Conservation (phyloP, 2,888 invertebrate species). For the Odontomyia ornata region DNA sequence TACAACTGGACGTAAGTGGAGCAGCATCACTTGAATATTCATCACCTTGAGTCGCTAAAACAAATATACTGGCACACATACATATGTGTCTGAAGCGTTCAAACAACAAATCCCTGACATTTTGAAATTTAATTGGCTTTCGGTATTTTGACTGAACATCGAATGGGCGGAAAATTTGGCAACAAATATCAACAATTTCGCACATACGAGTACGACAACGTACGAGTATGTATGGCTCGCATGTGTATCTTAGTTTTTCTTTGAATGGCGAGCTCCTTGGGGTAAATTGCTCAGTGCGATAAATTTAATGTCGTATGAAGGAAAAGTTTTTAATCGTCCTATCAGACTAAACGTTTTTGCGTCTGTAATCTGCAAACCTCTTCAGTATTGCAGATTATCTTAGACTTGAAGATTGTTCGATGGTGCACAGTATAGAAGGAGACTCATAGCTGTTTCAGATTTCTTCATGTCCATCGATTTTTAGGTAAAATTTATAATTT, state of each 20-base stretch:
- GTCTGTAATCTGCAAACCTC: too few species aligned
- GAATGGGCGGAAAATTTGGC: slow-evolving; percentile 46
- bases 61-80: background rate
- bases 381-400: too few species aligned
- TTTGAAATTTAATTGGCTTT: slow-evolving; percentile 43
- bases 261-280: too few species aligned
- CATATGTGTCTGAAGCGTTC: background rate
- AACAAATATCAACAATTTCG: slow-evolving; percentile 38
- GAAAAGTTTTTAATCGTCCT: too few species aligned
- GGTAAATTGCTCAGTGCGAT: too few species aligned
- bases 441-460: too few species aligned
- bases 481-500: too few species aligned
- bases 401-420: too few species aligned
- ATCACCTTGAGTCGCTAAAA: slow-evolving; percentile 13
- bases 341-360: too few species aligned
- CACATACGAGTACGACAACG: background rate
- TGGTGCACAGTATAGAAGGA: too few species aligned
- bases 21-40: background rate
- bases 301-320: too few species aligned
- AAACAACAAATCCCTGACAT: slow-evolving; percentile 19
- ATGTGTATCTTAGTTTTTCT: background rate
- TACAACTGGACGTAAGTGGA: background rate
- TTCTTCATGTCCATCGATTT: too few species aligned
- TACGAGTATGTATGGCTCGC: background rate
- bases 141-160: slow-evolving; percentile 32